phyloP scores from a whole-genome alignment of 2,888 invertebrate genomes.

The Parnassius orleans region DNA sequence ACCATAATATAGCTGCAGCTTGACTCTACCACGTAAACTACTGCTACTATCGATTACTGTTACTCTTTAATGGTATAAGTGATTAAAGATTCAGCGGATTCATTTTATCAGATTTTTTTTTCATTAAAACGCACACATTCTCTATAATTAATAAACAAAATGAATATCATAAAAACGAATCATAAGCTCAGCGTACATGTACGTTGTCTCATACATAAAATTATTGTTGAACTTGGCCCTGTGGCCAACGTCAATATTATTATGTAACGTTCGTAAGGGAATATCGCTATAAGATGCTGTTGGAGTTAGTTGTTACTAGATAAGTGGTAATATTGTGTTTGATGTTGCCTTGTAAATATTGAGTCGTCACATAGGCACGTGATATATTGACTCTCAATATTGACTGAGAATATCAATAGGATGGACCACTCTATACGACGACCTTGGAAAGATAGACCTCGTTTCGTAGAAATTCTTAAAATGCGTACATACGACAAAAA shows the following conservation, averaged over 20 bases:
- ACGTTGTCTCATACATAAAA: conserved; percentile 47
- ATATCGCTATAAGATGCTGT: conserved; percentile 64
- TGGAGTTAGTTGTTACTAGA: conserved; percentile 69
- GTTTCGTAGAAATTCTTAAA: conserved; percentile 44
- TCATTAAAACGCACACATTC: neutral
- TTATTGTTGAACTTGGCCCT: conserved; percentile 48
- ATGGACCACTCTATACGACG: conserved; percentile 49
- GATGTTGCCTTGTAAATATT: conserved; percentile 74
- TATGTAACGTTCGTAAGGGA: conserved; percentile 51
- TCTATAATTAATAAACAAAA: neutral
- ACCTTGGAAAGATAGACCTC: conserved; percentile 56
- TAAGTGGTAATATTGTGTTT: conserved; percentile 78
- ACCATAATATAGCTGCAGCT: too few species aligned
- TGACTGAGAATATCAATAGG: conserved; percentile 71
- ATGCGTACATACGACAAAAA: too few species aligned
- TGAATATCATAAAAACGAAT: neutral
- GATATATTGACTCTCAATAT: conserved; percentile 76
- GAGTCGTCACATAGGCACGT: conserved; percentile 66
- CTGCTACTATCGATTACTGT: conserved; percentile 36
- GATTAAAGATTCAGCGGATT: neutral
- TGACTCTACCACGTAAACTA: too few species aligned
- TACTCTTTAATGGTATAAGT: neutral
- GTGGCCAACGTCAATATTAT: conserved; percentile 58
- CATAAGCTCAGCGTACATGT: conserved; percentile 38
- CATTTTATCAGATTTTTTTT: conserved; percentile 5